Evolutionary conservation across 1,140 invertebrate species (phyloP).

Genomic region (Caerostris darwini): DNA sequence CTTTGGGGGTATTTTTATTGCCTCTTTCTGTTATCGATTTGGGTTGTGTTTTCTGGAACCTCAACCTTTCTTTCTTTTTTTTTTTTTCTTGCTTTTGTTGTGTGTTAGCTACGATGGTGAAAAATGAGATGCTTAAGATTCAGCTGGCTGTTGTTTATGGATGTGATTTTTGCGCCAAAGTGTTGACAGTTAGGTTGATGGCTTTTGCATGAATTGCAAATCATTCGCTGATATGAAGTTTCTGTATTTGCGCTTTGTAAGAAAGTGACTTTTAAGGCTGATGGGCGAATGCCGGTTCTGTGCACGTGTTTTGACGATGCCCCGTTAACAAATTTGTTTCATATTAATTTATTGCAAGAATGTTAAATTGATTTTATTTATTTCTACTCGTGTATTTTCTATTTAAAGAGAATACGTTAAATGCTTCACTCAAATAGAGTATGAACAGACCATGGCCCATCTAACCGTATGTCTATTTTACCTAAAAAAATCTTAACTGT

Average conservation of each 20-base stretch:
- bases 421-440: too few species aligned
- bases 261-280: neutral
- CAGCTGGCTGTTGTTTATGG: slow-evolving; percentile 6
- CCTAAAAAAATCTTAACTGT: too few species aligned
- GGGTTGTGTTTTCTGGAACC: neutral
- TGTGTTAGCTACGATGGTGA: neutral
- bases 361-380: too few species aligned
- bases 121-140: slow-evolving; percentile 2
- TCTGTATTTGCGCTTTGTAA: neutral
- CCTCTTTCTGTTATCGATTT: neutral
- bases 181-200: neutral
- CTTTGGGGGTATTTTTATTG: neutral
- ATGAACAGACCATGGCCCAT: too few species aligned
- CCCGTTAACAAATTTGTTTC: too few species aligned
- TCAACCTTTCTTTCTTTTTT: neutral
- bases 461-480: too few species aligned
- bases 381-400: too few species aligned
- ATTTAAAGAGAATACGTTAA: too few species aligned
- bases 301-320: too few species aligned
- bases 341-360: too few species aligned
- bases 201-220: neutral
- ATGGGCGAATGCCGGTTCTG: too few species aligned
- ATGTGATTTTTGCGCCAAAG: neutral
- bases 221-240: neutral
- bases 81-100: neutral